These are phyloP conservation scores for Leptodactylus fuscus DNA, from an alignment of 2,113 vertebrate species.

Conservation along the genomic window DNA sequence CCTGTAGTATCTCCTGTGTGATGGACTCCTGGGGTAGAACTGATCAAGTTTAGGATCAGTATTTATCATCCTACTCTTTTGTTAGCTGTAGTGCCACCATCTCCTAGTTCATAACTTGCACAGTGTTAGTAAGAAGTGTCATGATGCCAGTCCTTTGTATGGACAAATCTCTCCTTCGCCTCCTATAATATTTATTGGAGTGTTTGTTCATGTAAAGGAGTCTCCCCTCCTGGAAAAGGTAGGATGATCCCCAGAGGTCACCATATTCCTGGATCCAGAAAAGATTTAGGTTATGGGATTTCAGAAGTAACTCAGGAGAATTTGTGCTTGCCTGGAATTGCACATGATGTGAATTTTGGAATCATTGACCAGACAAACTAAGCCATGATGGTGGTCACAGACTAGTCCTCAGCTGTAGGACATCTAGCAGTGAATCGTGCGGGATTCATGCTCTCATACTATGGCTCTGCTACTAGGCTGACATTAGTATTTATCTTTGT, in stretches of 20 bases:
- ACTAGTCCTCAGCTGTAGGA: not conserved
- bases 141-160: not conserved
- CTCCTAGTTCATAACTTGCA: not conserved
- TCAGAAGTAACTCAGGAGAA: not conserved
- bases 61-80: not conserved
- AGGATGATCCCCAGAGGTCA: not conserved
- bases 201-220: not conserved
- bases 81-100: not conserved
- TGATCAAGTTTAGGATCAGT: no score
- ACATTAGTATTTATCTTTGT: not conserved
- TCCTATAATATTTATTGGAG: not conserved
- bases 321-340: not conserved
- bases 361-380: not conserved
- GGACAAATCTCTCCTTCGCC: not conserved
- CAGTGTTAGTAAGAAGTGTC: no score
- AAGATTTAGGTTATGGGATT: not conserved
- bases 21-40: no score
- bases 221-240: not conserved
- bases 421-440: not conserved
- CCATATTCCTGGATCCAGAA: not conserved
- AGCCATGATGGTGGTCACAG: not conserved
- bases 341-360: conserved; percentile 31
- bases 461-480: no score
- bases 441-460: no score
- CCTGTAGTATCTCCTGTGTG: not conserved